These are phyloP conservation scores for Chrysodeixis includens DNA, from an alignment of 2,888 invertebrate species.

Conservation along the genomic window DNA sequence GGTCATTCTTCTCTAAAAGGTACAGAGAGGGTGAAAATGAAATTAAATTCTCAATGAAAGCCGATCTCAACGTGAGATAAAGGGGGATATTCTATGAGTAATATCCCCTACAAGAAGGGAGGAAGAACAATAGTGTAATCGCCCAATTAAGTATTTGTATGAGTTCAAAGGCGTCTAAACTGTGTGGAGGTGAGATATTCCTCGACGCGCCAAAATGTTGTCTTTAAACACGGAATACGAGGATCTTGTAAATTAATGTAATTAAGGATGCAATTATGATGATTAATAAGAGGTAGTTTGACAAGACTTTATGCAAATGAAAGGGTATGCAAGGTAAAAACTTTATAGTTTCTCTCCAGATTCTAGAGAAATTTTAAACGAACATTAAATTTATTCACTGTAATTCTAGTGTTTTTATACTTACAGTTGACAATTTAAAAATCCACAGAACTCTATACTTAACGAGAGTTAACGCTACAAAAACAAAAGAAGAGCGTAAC, in stretches of 20 bases:
- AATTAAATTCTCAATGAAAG: conserved; percentile 88
- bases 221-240: conserved; percentile 10
- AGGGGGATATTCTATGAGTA: conserved; percentile 85
- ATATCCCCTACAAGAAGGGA: conserved; percentile 81
- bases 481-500: too few species aligned
- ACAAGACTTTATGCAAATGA: neutral
- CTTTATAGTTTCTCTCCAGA: neutral
- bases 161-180: conserved; percentile 71
- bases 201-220: conserved; percentile 49
- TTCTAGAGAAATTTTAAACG: too few species aligned
- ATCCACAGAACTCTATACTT: too few species aligned
- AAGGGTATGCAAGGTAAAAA: neutral
- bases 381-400: too few species aligned
- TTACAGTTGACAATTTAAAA: too few species aligned
- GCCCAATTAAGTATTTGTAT: conserved; percentile 87
- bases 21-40: conserved; percentile 86
- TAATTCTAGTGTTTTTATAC: too few species aligned
- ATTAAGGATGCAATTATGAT: conserved; percentile 33
- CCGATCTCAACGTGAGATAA: conserved; percentile 82
- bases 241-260: conserved; percentile 18
- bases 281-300: conserved; percentile 17
- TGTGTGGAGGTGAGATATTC: conserved; percentile 60
- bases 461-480: too few species aligned
- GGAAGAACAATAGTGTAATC: conserved; percentile 87
- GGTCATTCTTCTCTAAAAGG: conserved; percentile 86